Evolutionary conservation across 2,113 vertebrate species (phyloP).

Genomic region (Thermophis baileyi): DNA sequence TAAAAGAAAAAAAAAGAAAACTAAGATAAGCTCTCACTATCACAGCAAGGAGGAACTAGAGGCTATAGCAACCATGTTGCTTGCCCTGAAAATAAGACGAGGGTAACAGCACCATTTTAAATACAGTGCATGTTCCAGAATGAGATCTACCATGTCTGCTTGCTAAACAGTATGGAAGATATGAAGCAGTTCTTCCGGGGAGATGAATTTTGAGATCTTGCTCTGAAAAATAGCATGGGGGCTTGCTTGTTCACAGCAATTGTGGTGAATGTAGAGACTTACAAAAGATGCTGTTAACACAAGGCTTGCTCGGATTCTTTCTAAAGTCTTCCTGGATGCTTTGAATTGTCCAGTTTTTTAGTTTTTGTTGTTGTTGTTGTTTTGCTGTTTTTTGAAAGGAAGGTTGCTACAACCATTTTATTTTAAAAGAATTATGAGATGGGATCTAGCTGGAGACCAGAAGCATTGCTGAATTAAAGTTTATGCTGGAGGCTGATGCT

Average conservation of each 20-base stretch:
- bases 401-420: background rate
- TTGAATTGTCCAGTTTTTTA: background rate
- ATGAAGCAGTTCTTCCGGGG: conserved; percentile 28
- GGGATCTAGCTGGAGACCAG: background rate
- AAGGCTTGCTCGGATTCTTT: background rate
- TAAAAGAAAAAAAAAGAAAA: background rate
- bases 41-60: background rate
- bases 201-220: background rate
- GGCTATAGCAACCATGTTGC: background rate
- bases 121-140: background rate
- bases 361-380: too few relatives aligned
- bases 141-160: conserved; percentile 46
- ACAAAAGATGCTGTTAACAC: background rate
- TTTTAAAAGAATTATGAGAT: conserved; percentile 1
- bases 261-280: background rate
- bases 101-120: background rate
- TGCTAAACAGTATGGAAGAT: conserved; percentile 52
- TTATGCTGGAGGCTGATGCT: background rate
- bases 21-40: background rate
- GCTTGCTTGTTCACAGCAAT: background rate
- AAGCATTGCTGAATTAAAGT: background rate
- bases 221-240: background rate
- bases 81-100: background rate
- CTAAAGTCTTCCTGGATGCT: background rate
- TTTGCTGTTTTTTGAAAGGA: background rate